Evolutionary conservation across 2,888 invertebrate genomes (phyloP), one percentile per base, ranked within the genome.

Genomic region (Lithophane ornitopus): DNA sequence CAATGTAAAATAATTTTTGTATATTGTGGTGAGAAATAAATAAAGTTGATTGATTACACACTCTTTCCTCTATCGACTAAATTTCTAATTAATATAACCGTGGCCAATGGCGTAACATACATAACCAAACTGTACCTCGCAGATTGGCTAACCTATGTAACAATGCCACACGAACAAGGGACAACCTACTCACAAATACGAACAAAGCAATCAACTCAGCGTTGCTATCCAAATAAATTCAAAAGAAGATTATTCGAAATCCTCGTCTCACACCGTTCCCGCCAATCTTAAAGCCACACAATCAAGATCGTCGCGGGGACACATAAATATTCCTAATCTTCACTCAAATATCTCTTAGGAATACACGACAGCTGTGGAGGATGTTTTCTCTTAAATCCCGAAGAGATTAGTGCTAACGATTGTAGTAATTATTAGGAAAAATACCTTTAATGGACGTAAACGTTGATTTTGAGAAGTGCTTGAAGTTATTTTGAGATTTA

Each of bases 291-390:
- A 62, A 81, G 82, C 88, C 81, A 62, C 74, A 78, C 73, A 79
- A 83, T 82, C 84, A 78, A 85, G 87, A 85, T 86, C 80, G 81
- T 82, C 78, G 63, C 77, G 54, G 54, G 78, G 67, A 74, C 82
- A 84, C 85, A 88, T 88, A 88, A 88, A 88, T 88, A 86, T 82
- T 80, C 80, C 71, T 88, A 87, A 88, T 88, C 88, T 88, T 61
- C 81, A 78, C 86, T 86, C 76, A 88, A 88, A 88, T 84, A 88
- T 88, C 84, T 87, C 86, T 82, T 56, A 74, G 62, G 78, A 77
- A 75, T 80, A 71, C 34, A 85, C 81, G 78, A 79, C 87, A 88
- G 87, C 80, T 88, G 87, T 63, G 80, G 34, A 52, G 16, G 76
- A 88, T 85, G 84, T 87, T 80, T 87, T 85, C 87, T 80, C 76